Percentiles rank a stretch among this genome's conserved stretches.
Evolutionary conservation across 2,797 vertebrate species (phyloP).

Genomic region (Novumbra hubbsi): DNA sequence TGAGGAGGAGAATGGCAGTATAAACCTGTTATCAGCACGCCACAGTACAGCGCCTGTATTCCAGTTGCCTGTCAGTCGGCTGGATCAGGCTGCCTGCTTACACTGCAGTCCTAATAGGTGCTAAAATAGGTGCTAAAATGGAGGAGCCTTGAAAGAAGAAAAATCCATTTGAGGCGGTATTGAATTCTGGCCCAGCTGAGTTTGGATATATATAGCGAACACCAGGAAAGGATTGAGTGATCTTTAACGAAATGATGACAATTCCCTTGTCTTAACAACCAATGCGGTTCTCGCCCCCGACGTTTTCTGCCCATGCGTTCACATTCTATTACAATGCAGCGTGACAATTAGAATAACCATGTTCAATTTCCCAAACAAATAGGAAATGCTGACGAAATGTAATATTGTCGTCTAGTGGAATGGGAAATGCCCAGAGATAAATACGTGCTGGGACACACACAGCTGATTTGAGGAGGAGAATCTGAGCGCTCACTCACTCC

Average conservation of each 20-base stretch:
- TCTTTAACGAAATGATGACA: slow-evolving; percentile 6
- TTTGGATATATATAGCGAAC: not conserved
- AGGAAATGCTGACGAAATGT: slow-evolving; percentile 40
- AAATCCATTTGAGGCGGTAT: slow-evolving; percentile 10
- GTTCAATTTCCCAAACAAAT: slow-evolving; percentile 44
- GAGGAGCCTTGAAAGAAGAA: not conserved
- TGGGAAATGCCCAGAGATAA: slow-evolving; percentile 22
- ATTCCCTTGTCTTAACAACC: not conserved
- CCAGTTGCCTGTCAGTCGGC: not conserved
- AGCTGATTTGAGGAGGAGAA: slow-evolving; percentile 26
- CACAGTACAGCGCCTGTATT: not conserved
- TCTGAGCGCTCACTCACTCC: slow-evolving; percentile 36
- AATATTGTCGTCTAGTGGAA: slow-evolving; percentile 14
- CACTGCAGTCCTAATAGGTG: slow-evolving; percentile 1
- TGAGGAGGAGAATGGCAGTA: not conserved
- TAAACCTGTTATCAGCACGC: slow-evolving; percentile 1
- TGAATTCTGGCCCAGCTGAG: slow-evolving; percentile 7
- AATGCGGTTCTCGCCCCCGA: too few species aligned
- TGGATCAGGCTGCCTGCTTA: not conserved
- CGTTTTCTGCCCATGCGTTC: not conserved
- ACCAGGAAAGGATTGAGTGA: not conserved
- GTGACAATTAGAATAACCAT: slow-evolving; percentile 8
- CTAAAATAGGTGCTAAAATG: not conserved
- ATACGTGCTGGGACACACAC: slow-evolving; percentile 30
- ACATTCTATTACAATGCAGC: not conserved